These are phyloP conservation scores for Chymomyza amoena DNA, from an alignment of 2,888 invertebrate species.

Conservation along the genomic window DNA sequence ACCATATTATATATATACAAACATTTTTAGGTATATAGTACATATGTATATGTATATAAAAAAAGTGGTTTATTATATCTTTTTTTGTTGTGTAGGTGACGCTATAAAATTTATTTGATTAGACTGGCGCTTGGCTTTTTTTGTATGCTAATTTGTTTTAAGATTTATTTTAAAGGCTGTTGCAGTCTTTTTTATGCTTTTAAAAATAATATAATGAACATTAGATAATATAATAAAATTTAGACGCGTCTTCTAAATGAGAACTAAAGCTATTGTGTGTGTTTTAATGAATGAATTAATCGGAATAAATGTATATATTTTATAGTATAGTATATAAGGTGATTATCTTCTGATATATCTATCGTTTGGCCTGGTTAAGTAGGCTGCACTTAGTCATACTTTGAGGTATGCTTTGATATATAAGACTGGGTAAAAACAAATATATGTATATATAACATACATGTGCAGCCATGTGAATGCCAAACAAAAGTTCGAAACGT, in stretches of 20 bases:
- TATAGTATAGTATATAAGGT: no score
- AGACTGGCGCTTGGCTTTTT: not conserved
- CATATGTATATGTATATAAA: no score
- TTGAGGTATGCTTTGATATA: not conserved
- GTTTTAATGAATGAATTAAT: no score
- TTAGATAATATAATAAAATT: not conserved
- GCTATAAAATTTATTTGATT: not conserved
- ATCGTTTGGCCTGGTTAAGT: not conserved
- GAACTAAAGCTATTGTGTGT: not conserved
- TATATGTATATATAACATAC: not conserved
- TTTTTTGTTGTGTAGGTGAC: not conserved
- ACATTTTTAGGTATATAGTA: not conserved
- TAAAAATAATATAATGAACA: not conserved
- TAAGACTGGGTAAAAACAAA: not conserved
- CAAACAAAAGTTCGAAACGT: slow-evolving; percentile 26
- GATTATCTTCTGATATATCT: not conserved
- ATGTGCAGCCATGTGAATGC: no score
- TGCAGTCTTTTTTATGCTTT: not conserved
- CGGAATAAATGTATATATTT: not conserved
- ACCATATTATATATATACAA: slow-evolving; percentile 8
- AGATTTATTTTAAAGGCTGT: not conserved
- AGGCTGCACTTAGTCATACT: not conserved
- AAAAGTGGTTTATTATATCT: slow-evolving; percentile 3
- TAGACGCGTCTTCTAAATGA: not conserved
- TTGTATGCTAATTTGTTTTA: not conserved